A percentile compares a stretch with the other conserved stretches of the same genome.
Evolutionary conservation across 2,113 vertebrate species (phyloP).

Genomic region (Eonycteris spelaea): DNA sequence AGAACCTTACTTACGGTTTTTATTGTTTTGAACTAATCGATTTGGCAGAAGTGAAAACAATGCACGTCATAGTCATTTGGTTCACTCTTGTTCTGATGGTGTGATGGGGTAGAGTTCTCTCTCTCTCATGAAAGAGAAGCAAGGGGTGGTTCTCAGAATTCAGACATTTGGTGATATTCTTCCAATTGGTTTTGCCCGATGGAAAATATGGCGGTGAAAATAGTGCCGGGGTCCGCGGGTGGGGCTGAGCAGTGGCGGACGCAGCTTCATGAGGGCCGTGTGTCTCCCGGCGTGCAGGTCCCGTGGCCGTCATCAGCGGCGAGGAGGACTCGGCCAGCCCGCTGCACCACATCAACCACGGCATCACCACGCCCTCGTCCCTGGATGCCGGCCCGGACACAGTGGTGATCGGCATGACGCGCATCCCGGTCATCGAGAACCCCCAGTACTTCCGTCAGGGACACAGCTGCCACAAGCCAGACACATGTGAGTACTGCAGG

Average conservation of each 20-base stretch:
- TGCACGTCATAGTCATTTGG: neutral
- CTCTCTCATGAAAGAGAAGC: neutral
- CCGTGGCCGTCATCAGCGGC: constrained; percentile 96
- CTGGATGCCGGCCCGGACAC: constrained; percentile 93
- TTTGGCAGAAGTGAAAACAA: neutral
- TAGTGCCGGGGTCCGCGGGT: neutral
- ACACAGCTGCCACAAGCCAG: constrained; percentile 97
- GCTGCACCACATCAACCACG: constrained; percentile 97
- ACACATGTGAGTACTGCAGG: constrained; percentile 91
- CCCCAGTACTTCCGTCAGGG: constrained; percentile 97
- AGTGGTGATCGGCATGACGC: constrained; percentile 97
- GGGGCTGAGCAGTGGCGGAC: neutral
- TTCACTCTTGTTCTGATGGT: neutral
- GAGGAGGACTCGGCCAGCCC: constrained; percentile 99
- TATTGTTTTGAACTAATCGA: neutral
- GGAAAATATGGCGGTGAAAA: neutral
- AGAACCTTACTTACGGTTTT: neutral
- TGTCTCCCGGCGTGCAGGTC: constrained; percentile 83
- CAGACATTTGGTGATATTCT: fast-evolving
- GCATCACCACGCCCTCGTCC: constrained; percentile 93
- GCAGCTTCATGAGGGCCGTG: neutral
- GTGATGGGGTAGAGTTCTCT: neutral
- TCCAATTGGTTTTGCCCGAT: fast-evolving
- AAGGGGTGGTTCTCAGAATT: neutral
- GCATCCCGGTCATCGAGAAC: constrained; percentile 97